A percentile compares a stretch with the other conserved stretches of the same genome.
Conservation (phyloP, 2,113 vertebrate species). For the Naja naja region DNA sequence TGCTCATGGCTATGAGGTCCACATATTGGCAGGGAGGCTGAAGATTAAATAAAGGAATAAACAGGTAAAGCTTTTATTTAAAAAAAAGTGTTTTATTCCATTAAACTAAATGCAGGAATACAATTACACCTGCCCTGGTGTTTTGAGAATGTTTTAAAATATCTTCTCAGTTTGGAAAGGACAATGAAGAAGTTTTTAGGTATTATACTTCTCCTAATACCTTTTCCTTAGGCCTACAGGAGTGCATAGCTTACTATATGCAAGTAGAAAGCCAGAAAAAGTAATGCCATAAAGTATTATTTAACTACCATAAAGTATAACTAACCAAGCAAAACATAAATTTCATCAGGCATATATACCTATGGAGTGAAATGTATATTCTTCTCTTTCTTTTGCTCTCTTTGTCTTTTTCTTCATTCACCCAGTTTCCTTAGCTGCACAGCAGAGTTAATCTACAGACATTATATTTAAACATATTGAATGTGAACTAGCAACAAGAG, state of each 20-base stretch:
- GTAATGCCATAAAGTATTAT: background rate
- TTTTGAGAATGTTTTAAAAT: background rate
- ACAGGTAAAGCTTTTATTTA: background rate
- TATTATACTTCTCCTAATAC: background rate
- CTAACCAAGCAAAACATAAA: background rate
- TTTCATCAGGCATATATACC: background rate
- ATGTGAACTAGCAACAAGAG: conserved; percentile 9
- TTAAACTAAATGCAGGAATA: background rate
- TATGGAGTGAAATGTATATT: background rate
- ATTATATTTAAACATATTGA: background rate
- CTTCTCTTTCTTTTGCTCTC: background rate
- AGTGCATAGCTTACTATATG: background rate
- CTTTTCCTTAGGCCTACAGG: background rate
- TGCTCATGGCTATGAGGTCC: background rate
- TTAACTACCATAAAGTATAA: background rate
- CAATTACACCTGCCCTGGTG: background rate
- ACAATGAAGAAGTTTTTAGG: background rate
- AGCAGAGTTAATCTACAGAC: background rate
- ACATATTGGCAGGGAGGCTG: background rate
- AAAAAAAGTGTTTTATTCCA: background rate
- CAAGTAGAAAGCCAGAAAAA: background rate
- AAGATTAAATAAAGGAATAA: background rate
- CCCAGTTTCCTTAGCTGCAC: background rate
- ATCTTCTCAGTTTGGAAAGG: background rate
- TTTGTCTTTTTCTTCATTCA: background rate